phyloP scores from a whole-genome alignment of 2,888 invertebrate genomes.

The Meganola albula region DNA sequence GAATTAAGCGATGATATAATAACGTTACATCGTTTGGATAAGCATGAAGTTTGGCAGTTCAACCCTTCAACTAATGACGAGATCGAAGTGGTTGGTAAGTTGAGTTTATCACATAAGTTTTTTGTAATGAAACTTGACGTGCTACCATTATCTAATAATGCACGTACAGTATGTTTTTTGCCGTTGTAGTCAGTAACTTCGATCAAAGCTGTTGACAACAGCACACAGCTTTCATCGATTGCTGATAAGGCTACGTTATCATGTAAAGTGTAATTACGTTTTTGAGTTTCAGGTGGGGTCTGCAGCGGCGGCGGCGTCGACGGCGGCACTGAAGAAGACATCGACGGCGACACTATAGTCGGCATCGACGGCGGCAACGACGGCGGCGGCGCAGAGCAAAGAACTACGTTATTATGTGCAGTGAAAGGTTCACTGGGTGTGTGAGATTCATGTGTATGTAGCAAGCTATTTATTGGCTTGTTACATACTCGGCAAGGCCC shows the following conservation, averaged over 20 bases:
- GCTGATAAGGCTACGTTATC: slow-evolving; percentile 1
- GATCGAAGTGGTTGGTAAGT: slow-evolving; percentile 6
- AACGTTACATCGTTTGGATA: slow-evolving; percentile 14
- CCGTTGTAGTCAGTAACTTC: not conserved
- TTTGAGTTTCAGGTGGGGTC: not conserved
- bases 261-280: not conserved
- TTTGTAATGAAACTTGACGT: slow-evolving; percentile 14
- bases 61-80: slow-evolving; percentile 18
- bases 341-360: no score
- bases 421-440: no score
- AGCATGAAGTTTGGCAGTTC: slow-evolving; percentile 7
- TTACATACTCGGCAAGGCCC: slow-evolving; percentile 5
- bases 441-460: slow-evolving; percentile 1
- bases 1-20: slow-evolving; percentile 8
- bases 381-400: no score
- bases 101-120: slow-evolving; percentile 11
- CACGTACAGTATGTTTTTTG: not conserved
- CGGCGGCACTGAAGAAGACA: no score
- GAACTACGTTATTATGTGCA: no score
- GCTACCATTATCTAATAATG: slow-evolving; percentile 17
- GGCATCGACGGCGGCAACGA: no score
- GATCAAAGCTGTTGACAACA: slow-evolving; percentile 6
- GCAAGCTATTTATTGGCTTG: slow-evolving; percentile 1
- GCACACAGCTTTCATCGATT: not conserved
- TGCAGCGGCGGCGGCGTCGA: no score